Base-by-base conservation (phyloP, 2,113 vertebrate genomes). In the Pelusios castaneus region DNA sequence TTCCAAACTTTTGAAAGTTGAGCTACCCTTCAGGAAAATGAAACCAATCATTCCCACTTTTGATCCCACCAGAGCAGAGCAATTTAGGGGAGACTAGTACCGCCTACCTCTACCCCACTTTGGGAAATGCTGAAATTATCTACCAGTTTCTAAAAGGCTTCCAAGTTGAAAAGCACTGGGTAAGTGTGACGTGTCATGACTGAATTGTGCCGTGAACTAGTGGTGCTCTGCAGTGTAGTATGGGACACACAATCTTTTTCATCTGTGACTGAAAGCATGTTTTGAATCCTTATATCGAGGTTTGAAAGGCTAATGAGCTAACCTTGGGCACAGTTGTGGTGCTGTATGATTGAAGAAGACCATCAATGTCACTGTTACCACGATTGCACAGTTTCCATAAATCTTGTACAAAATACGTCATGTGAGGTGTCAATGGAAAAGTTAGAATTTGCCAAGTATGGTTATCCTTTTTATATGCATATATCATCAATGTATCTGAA, bases 141-240 rank as follows among this genome's bases (percentile, higher is more conserved):
- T 67, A 67, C 13, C 34, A n/a, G 2, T 0, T 0, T 43, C 21
- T 81, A 56, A 89, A 63, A 82, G 0, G 0, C 27, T 73, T 80
- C 43, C 29, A 51, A 84, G 63, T 31, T 19, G 54, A 47, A 77
- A 38, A 81, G 49, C 47, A 52, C 0, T 0, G 14, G 58, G 14
- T 0, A 0, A 49, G 76, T 51, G 8, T 86, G 19, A 2, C 1
- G 31, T 56, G 41, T 76, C 0, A 0, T 81, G 41, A 83, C 38
- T 43, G 47, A 79, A 52, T 43, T 75, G 41, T 3, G 38, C 1
- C 29, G 10, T 0, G 0, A 95, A 34, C 63, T 0, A 5, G 4
- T 25, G 49, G 14, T 49, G 0, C 0, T 24, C 13, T 12, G 13
- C 21, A 43, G 25, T 24, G 25, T 54, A 14, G 24, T 76, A 91